Percentiles rank a stretch among this genome's conserved stretches.
Conservation (phyloP, 35 echinoderm and acorn worm genomes). For the Diadema setosum region DNA sequence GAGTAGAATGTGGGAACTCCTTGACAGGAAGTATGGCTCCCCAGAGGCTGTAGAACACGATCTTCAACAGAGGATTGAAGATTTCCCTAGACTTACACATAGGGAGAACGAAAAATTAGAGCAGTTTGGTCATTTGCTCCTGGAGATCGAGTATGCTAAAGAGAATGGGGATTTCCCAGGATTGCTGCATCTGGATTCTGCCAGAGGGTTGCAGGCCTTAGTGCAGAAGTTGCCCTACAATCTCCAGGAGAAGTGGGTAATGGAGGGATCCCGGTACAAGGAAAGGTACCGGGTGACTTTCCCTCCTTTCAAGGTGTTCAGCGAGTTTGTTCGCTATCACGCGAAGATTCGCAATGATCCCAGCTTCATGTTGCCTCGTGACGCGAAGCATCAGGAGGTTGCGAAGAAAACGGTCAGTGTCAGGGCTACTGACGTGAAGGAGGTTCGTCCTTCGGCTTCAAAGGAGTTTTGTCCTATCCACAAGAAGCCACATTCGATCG, state of each 20-base stretch:
- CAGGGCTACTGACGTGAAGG: constrained; percentile 45
- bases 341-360: too few relatives aligned
- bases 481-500: not conserved
- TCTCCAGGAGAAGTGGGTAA: too few relatives aligned
- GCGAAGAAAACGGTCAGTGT: constrained; percentile 27
- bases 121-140: too few relatives aligned
- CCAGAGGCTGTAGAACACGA: constrained; percentile 66
- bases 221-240: constrained; percentile 34
- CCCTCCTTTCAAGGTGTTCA: too few relatives aligned
- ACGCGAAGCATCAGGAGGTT: not conserved
- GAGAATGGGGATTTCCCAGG: not conserved
- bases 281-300: too few relatives aligned
- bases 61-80: constrained; percentile 34
- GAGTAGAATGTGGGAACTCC: constrained; percentile 32
- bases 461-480: not conserved
- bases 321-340: too few relatives aligned
- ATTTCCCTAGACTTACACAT: too few relatives aligned
- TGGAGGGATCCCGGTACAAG: not conserved
- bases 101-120: too few relatives aligned
- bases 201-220: not conserved
- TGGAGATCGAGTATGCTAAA: too few relatives aligned
- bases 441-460: not conserved
- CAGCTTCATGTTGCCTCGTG: too few relatives aligned
- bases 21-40: constrained; percentile 54
- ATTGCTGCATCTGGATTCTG: not conserved